Percentiles rank a stretch among this genome's conserved stretches.
These are phyloP conservation scores for Leptinotarsa defecta DNA, from an alignment of 1,140 invertebrate genomes.

Conservation along the genomic window DNA sequence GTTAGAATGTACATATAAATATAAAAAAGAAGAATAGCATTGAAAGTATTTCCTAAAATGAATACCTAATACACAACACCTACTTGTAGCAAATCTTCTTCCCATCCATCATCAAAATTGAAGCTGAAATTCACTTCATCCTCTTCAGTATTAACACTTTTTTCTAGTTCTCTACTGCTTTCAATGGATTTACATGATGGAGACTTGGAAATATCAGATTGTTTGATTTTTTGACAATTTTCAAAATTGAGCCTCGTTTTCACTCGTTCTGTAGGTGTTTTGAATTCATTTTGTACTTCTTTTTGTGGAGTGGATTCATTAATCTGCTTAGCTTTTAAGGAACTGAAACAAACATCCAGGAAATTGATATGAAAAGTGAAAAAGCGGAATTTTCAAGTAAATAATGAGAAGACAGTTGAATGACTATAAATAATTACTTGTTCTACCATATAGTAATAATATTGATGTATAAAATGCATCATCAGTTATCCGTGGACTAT, in stretches of 20 bases:
- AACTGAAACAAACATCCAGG: constrained; percentile 26
- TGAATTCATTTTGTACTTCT: constrained; percentile 11
- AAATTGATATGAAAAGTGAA: background rate
- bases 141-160: background rate
- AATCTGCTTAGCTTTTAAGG: constrained; percentile 37
- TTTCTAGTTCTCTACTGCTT: background rate
- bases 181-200: no score
- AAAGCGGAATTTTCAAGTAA: no score
- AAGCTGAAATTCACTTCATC: constrained; percentile 27
- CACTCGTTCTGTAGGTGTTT: constrained; percentile 29
- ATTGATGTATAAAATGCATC: no score
- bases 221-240: constrained; percentile 10
- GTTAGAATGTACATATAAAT: no score
- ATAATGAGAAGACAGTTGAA: no score
- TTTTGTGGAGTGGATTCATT: constrained; percentile 51
- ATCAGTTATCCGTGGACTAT: no score
- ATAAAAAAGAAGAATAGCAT: no score
- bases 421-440: no score
- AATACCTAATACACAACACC: constrained; percentile 11
- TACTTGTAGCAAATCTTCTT: constrained; percentile 36
- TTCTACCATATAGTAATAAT: no score
- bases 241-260: constrained; percentile 42
- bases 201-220: background rate
- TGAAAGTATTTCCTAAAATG: no score
- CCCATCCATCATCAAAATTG: constrained; percentile 32